Evolutionary conservation across 1,140 invertebrate genomes (phyloP).

Genomic region (Sogatella furcifera): DNA sequence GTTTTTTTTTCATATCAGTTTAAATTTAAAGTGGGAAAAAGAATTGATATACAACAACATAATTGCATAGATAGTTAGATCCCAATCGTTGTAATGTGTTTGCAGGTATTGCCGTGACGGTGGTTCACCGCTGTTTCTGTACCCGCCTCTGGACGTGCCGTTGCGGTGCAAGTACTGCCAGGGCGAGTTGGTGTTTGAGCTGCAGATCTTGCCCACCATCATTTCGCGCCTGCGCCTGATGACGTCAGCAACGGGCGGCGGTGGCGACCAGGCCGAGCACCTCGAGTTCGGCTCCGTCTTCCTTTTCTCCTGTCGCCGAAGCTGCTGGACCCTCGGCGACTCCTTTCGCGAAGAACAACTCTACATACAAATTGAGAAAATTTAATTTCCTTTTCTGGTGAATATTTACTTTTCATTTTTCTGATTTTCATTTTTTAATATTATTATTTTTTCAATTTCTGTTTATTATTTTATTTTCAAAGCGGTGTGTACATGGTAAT

Average conservation of each 20-base stretch:
- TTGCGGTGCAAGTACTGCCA: slow-evolving; percentile 56
- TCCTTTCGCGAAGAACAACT: slow-evolving; percentile 55
- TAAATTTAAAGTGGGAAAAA: too few relatives aligned
- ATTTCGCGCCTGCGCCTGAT: slow-evolving; percentile 52
- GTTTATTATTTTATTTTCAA: too few relatives aligned
- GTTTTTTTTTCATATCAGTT: too few relatives aligned
- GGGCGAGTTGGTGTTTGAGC: slow-evolving; percentile 58
- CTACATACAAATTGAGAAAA: slow-evolving; percentile 60
- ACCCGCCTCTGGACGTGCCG: slow-evolving; percentile 42
- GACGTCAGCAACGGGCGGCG: slow-evolving; percentile 35
- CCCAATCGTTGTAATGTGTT: not conserved
- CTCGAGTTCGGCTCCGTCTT: slow-evolving; percentile 74
- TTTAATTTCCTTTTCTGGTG: slow-evolving; percentile 11
- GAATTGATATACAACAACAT: too few relatives aligned
- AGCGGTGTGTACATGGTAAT: too few relatives aligned
- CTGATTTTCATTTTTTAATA: too few relatives aligned
- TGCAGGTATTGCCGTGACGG: slow-evolving; percentile 43
- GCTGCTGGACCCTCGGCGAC: slow-evolving; percentile 66
- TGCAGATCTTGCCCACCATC: slow-evolving; percentile 69
- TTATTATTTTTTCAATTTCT: too few relatives aligned
- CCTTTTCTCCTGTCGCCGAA: slow-evolving; percentile 67
- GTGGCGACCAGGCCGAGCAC: slow-evolving; percentile 31
- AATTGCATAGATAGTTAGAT: too few relatives aligned
- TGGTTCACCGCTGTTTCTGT: slow-evolving; percentile 48
- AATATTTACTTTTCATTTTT: too few relatives aligned